A percentile compares a stretch with the other conserved stretches of the same genome.
phyloP scores from a whole-genome alignment of 2,797 vertebrate genomes.

The Pteronotus mesoamericanus region DNA sequence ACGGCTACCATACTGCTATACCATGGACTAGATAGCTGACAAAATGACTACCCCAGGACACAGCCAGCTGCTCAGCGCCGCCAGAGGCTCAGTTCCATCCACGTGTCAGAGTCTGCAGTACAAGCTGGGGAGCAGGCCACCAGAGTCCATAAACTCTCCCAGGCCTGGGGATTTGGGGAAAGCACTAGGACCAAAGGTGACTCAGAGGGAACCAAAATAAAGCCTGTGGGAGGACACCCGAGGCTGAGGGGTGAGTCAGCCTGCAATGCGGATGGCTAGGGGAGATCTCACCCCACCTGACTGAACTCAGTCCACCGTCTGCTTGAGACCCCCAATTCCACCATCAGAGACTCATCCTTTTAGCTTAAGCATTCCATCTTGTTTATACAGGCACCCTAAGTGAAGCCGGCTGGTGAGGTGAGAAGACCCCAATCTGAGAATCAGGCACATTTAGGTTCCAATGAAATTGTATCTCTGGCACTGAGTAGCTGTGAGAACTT shows the following conservation, averaged over 20 bases:
- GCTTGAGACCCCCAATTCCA: neutral
- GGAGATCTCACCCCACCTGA: neutral
- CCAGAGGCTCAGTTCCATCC: neutral
- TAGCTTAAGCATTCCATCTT: neutral
- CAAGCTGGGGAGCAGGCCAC: no score
- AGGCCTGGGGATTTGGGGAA: neutral
- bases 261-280: neutral
- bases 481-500: neutral
- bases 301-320: neutral
- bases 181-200: neutral
- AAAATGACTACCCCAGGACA: neutral
- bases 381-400: neutral
- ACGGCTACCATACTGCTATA: no score
- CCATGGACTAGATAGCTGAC: neutral
- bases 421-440: neutral
- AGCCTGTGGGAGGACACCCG: no score
- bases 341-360: neutral
- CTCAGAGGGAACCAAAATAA: neutral
- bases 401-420: neutral
- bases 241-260: neutral
- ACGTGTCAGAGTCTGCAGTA: no score
- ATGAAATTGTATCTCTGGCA: neutral
- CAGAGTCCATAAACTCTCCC: neutral
- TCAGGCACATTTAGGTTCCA: neutral
- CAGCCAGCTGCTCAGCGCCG: neutral